Conservation (phyloP, 2,888 invertebrate genomes). For the Eilema depressum region DNA sequence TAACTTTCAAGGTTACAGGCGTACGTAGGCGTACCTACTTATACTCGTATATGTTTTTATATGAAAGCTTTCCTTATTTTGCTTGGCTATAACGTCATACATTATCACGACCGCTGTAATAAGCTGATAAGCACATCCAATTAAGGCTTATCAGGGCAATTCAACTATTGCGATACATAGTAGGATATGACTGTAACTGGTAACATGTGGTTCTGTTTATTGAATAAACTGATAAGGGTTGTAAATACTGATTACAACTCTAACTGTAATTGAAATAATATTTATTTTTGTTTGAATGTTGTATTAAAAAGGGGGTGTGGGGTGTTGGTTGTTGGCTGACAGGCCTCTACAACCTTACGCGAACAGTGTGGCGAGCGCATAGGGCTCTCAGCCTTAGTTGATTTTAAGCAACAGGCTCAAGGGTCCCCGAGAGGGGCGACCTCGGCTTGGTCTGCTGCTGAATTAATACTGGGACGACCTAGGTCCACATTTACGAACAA, state of each 20-base stretch:
- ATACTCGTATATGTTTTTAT: not conserved
- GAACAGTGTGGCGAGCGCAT: no score
- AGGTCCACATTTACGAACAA: no score
- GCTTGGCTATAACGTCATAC: conserved; percentile 42
- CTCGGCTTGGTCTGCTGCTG: no score
- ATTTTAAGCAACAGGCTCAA: no score
- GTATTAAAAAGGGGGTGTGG: no score
- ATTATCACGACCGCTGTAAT: conserved; percentile 35
- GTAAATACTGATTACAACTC: conserved; percentile 34
- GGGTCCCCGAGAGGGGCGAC: no score
- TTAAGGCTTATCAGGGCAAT: conserved; percentile 46
- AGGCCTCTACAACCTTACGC: no score
- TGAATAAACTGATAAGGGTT: conserved; percentile 51
- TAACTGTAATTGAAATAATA: conserved; percentile 14
- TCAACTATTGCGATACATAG: conserved; percentile 40
- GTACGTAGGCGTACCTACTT: not conserved
- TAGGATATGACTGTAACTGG: conserved; percentile 35
- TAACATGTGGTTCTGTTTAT: conserved; percentile 31
- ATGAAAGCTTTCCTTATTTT: conserved; percentile 13
- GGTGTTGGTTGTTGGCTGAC: no score
- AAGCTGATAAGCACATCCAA: conserved; percentile 38
- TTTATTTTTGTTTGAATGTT: conserved; percentile 19
- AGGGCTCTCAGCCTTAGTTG: no score
- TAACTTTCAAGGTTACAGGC: not conserved
- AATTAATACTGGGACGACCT: no score